These are phyloP conservation scores for Micromussa lordhowensis DNA, from an alignment of 92 coral and sea anemone species.

Conservation along the genomic window DNA sequence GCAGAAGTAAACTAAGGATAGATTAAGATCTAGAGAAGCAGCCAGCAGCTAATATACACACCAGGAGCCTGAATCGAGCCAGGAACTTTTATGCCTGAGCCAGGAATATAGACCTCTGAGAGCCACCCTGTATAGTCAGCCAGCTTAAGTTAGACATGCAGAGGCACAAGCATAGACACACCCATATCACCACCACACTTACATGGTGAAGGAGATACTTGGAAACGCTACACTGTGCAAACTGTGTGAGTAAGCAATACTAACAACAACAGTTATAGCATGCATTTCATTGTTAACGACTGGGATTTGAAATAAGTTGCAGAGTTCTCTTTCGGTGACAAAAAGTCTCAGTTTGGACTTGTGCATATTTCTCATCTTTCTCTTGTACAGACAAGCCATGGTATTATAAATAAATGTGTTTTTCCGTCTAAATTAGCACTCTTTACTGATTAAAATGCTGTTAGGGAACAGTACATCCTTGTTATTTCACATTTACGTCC, in stretches of 20 bases:
- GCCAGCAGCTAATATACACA: slow-evolving; percentile 75
- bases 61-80: slow-evolving; percentile 99
- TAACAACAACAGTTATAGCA: slow-evolving; percentile 18
- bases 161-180: slow-evolving; percentile 40
- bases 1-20: slow-evolving; percentile 21
- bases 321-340: neutral
- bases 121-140: slow-evolving; percentile 94
- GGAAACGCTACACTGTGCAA: slow-evolving; percentile 45
- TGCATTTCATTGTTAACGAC: neutral
- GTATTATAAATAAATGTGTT: neutral
- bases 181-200: slow-evolving; percentile 17
- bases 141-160: slow-evolving; percentile 71
- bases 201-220: slow-evolving; percentile 27
- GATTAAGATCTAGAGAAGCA: slow-evolving; percentile 55
- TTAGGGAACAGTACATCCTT: neutral
- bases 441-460: slow-evolving; percentile 4
- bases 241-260: slow-evolving; percentile 38
- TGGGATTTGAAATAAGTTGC: neutral
- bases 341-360: neutral
- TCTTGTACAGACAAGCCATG: neutral
- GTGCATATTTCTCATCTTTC: neutral
- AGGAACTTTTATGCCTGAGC: slow-evolving; percentile 99
- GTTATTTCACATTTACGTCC: neutral
- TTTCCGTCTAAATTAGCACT: neutral
- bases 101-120: slow-evolving; percentile 91